Percentiles rank a stretch among this genome's conserved stretches.
Conservation (phyloP, 1,140 invertebrate species). For the Cyclargus thomasi region DNA sequence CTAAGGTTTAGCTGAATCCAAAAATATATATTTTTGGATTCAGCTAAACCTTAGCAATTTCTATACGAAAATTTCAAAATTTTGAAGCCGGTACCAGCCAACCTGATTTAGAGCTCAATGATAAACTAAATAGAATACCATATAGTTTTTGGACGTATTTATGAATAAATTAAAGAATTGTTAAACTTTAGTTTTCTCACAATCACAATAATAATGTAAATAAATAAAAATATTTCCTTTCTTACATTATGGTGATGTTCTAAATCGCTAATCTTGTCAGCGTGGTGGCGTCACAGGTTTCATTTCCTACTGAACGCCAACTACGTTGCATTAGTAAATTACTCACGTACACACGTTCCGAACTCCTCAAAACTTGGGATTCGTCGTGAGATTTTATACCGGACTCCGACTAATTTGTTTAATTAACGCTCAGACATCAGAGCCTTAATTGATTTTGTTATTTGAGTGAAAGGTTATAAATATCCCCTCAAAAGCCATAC, state of each 20-base stretch:
- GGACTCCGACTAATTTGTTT: constrained; percentile 58
- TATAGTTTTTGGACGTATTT: no score
- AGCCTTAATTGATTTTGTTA: constrained; percentile 28
- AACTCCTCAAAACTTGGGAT: constrained; percentile 57
- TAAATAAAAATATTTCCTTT: neutral
- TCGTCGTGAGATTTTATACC: constrained; percentile 57
- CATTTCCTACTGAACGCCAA: constrained; percentile 40
- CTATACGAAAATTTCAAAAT: no score
- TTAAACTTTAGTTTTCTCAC: no score
- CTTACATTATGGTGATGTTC: neutral
- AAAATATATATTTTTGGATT: no score
- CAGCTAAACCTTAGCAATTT: no score
- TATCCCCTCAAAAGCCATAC: constrained; percentile 17
- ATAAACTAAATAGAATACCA: no score
- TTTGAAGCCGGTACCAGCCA: no score
- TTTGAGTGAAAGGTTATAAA: constrained; percentile 23
- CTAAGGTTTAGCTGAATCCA: no score
- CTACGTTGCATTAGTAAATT: constrained; percentile 64
- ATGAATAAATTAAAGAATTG: no score
- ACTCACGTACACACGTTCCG: constrained; percentile 55
- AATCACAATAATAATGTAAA: no score
- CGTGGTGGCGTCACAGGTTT: constrained; percentile 21
- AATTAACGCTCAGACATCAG: constrained; percentile 40
- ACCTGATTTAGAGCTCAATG: no score
- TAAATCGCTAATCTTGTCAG: constrained; percentile 23